Conservation (phyloP, 2,113 vertebrate species). For the Platysteira castanea region DNA sequence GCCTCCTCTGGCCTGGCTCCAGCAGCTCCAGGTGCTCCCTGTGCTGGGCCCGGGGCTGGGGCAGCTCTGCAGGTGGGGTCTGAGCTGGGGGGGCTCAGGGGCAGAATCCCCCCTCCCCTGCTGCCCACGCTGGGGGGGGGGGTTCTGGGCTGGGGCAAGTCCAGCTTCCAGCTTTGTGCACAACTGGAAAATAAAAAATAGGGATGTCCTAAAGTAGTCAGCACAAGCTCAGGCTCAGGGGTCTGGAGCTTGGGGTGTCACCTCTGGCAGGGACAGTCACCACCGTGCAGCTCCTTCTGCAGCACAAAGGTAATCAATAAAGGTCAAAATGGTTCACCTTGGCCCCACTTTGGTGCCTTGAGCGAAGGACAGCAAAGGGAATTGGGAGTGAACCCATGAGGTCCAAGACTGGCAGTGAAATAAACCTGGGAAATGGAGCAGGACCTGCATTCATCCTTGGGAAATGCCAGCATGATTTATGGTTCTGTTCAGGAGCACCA, state of each 20-base stretch:
- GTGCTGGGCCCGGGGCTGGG: background rate
- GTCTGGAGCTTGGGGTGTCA: fast-evolving
- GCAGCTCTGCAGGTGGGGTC: background rate
- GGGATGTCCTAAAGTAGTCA: background rate
- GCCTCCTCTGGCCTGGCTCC: background rate
- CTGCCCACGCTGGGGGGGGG: background rate
- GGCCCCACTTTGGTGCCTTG: fast-evolving
- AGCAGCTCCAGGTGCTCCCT: background rate
- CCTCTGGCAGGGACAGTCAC: background rate
- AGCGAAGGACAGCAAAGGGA: background rate
- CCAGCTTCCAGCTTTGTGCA: background rate
- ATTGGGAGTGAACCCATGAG: background rate
- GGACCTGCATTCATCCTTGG: fast-evolving
- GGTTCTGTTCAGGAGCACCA: background rate
- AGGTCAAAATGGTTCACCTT: background rate
- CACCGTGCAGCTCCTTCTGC: fast-evolving
- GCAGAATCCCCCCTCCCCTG: background rate
- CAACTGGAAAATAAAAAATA: background rate
- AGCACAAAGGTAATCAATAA: fast-evolving
- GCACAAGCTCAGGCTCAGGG: fast-evolving
- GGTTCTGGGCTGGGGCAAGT: background rate
- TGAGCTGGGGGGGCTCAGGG: background rate
- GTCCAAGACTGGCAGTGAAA: background rate
- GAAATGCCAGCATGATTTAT: background rate
- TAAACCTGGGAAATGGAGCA: background rate